Base-by-base conservation (phyloP, 2,888 invertebrate genomes). In the Pterostichus madidus region DNA sequence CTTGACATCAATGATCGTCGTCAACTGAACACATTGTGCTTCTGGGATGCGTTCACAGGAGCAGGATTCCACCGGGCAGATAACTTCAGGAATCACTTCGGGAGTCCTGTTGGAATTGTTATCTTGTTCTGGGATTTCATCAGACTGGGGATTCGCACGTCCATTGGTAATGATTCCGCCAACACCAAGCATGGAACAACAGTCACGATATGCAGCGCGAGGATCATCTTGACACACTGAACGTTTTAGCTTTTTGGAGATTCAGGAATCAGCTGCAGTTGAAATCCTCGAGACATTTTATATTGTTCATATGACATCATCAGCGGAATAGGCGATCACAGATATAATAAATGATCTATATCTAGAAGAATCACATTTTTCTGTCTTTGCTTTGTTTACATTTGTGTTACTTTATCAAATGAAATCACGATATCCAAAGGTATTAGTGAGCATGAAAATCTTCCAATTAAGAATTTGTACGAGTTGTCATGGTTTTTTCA, bases 241-340 rank as follows among this genome's bases (percentile, higher is more conserved):
- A 52, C 6, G 2, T 52, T n/a, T 52, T 10, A 52, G 11, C 13
- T 52, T 52, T 24, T 24, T 2, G 3, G 24, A 39, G 39, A 39
- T 39, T 39, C 24, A 3, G 24, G 24, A 24, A 10, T 17, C 15
- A 17, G 56, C 5, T 56, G 17, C 56, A 17, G 56, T 56, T 56
- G 56, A 17, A 8, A 17, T 56, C 39, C 35, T 10, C 17, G 32
- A 17, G 32, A 32, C 32, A 5, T 64, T 64, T 64, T 64, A 64
- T 64, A 64, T 32, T 31, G 39, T 35, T 32, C 5, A 32, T 17
- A 56, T 64, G 32, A 64, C 64, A 35, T 64, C 64, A 64, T n/a
- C 24, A 24, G 1, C 24, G 24, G 13, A 35, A 64, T 35, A 64
- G 39, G 35, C 5, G 5, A 64, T 64, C 64, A 64, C 64, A 64